Evolutionary conservation across 2,797 vertebrate genomes (phyloP).

Genomic region (Pseudochromis fuscus): DNA sequence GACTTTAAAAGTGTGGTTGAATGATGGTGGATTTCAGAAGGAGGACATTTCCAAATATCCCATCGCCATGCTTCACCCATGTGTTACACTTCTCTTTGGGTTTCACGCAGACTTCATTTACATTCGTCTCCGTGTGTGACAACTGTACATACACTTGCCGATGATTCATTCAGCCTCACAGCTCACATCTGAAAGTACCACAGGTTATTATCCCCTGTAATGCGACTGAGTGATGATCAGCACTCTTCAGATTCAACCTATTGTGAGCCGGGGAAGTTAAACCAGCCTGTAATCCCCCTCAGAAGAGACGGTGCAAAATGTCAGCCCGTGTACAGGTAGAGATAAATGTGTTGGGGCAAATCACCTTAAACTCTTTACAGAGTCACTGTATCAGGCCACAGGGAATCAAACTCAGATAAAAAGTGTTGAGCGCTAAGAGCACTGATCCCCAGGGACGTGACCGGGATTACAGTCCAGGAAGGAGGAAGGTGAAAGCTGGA

Average conservation of each 20-base stretch:
- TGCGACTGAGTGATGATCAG: constrained; percentile 41
- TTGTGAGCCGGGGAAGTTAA: constrained; percentile 24
- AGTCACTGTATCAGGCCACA: constrained; percentile 18
- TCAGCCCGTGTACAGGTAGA: constrained; percentile 31
- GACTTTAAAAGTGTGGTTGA: not conserved
- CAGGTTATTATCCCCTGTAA: constrained; percentile 57
- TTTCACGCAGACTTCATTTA: not conserved
- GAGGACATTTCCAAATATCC: not conserved
- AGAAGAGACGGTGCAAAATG: constrained; percentile 22
- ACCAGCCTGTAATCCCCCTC: constrained; percentile 44
- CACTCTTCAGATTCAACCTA: constrained; percentile 38
- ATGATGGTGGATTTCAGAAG: constrained; percentile 1
- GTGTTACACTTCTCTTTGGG: not conserved
- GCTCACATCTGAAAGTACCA: constrained; percentile 7
- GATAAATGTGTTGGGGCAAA: constrained; percentile 52
- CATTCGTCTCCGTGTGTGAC: not conserved
- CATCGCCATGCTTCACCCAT: not conserved
- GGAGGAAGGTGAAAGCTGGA: not conserved
- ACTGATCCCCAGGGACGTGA: constrained; percentile 10
- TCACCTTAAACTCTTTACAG: constrained; percentile 51
- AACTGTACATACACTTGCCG: not conserved
- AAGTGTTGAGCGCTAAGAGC: constrained; percentile 18
- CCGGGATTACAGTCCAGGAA: constrained; percentile 23
- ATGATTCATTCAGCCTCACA: constrained; percentile 24
- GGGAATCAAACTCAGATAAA: constrained; percentile 29